Percentiles rank a stretch among this genome's conserved stretches.
These are phyloP conservation scores for Cephus rjabovi DNA, from an alignment of 2,888 invertebrate species.

Conservation along the genomic window DNA sequence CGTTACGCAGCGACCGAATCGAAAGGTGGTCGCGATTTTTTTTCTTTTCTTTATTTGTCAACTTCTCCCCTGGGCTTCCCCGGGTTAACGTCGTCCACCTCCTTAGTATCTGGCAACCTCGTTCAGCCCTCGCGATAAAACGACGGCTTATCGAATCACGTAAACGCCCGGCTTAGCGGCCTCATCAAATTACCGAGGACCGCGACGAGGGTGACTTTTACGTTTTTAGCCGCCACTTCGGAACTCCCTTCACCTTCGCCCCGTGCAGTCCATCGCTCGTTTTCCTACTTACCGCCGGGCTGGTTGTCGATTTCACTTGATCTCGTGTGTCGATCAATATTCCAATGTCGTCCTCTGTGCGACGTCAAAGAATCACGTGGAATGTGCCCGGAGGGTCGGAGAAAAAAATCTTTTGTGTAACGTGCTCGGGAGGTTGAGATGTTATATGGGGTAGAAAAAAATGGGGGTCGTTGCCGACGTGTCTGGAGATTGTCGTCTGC, in stretches of 20 bases:
- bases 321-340: neutral
- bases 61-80: neutral
- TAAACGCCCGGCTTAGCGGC: slow-evolving; percentile 27
- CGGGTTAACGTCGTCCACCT: neutral
- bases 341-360: neutral
- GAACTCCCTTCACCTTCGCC: neutral
- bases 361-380: neutral
- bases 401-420: neutral
- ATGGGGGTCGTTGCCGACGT: neutral
- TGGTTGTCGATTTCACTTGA: neutral
- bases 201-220: neutral
- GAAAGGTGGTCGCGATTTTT: neutral
- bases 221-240: neutral
- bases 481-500: neutral
- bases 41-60: neutral
- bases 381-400: neutral
- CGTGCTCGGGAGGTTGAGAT: neutral
- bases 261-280: neutral
- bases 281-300: neutral
- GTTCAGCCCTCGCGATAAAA: neutral
- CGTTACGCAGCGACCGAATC: neutral
- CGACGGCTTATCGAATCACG: slow-evolving; percentile 36
- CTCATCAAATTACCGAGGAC: slow-evolving; percentile 30
- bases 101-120: neutral
- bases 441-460: neutral